phyloP scores from a whole-genome alignment of 2,113 vertebrate species.

The Archilochus colubris region DNA sequence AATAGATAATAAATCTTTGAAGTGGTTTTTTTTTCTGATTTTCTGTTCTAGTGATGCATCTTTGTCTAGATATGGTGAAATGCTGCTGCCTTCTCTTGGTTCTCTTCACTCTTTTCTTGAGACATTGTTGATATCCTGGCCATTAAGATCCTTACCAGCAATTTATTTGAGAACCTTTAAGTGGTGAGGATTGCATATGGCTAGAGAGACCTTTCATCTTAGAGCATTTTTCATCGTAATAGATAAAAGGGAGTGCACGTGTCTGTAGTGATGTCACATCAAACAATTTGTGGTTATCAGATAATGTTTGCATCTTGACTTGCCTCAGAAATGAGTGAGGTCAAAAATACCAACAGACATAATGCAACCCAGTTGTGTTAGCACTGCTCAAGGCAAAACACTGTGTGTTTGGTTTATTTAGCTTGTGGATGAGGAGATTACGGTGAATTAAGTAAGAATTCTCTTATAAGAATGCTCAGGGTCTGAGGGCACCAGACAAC shows the following conservation, averaged over 20 bases:
- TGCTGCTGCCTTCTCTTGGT: neutral
- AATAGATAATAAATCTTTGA: neutral
- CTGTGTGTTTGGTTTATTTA: neutral
- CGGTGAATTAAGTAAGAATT: neutral
- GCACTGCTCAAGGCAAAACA: neutral
- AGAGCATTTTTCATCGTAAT: neutral
- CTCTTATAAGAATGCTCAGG: neutral
- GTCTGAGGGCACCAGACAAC: neutral
- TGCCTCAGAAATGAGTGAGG: neutral
- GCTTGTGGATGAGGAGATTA: neutral
- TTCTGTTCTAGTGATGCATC: neutral
- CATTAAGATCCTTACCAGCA: neutral
- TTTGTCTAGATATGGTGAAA: neutral
- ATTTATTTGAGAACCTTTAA: neutral
- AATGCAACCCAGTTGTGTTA: neutral
- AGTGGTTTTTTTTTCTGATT: neutral
- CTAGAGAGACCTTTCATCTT: neutral
- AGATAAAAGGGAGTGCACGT: neutral
- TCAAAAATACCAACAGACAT: neutral
- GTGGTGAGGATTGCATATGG: neutral
- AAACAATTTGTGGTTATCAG: neutral
- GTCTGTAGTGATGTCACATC: neutral
- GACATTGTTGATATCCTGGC: neutral
- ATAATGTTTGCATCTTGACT: neutral
- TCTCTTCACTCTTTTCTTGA: neutral